Percentiles rank a stretch among this genome's conserved stretches.
Evolutionary conservation across 2,888 invertebrate species (phyloP).

Genomic region (Mythimna pallens): DNA sequence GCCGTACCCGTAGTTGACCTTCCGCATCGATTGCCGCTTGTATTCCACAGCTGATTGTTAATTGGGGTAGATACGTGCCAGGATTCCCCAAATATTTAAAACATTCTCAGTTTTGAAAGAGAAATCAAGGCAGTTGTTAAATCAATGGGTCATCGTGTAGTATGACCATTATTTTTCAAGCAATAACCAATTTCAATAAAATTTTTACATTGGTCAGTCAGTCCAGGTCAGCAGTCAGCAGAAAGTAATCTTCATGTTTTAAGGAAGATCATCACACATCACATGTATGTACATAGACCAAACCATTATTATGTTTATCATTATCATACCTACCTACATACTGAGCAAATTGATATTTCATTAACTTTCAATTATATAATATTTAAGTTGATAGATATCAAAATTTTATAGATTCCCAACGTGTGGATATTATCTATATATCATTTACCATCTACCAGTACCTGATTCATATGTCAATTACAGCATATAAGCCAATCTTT

Average conservation of each 20-base stretch:
- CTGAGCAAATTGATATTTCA: background rate
- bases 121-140: conserved; percentile 1
- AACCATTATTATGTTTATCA: conserved; percentile 4
- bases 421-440: too few species aligned
- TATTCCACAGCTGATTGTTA: conserved; percentile 78
- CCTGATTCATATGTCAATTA: background rate
- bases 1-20: conserved; percentile 77
- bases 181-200: too few species aligned
- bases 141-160: background rate
- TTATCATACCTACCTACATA: background rate
- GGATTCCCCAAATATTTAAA: conserved; percentile 15
- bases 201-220: too few species aligned
- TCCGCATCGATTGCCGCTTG: conserved; percentile 81
- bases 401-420: too few species aligned
- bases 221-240: too few species aligned
- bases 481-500: conserved; percentile 3
- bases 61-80: conserved; percentile 47
- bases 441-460: background rate
- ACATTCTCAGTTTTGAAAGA: background rate
- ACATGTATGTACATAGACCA: background rate
- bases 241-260: background rate
- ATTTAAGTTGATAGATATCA: background rate
- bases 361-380: background rate
- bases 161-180: background rate
- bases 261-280: background rate